These are phyloP conservation scores for Hyperoodon ampullatus DNA, from an alignment of 2,113 vertebrate genomes.

Conservation along the genomic window DNA sequence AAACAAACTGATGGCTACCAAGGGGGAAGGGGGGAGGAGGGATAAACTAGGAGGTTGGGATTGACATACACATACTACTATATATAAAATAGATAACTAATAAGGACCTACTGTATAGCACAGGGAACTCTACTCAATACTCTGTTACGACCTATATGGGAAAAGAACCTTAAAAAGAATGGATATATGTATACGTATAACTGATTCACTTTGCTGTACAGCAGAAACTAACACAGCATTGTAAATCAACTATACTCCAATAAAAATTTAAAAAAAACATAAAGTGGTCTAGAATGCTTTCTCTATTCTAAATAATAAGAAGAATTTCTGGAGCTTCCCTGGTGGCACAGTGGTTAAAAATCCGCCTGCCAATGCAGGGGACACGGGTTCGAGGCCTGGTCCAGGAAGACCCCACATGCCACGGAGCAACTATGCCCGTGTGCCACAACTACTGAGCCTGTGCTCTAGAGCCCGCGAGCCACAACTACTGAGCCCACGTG, in stretches of 20 bases:
- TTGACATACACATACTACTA: not conserved
- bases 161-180: not conserved
- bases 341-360: too few species aligned
- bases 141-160: not conserved
- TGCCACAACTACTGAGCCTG: too few species aligned
- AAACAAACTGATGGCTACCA: not conserved
- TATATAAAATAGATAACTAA: not conserved
- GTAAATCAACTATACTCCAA: not conserved
- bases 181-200: accelerated
- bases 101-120: not conserved
- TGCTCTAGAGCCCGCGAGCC: too few species aligned
- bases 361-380: too few species aligned
- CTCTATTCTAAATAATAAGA: too few species aligned
- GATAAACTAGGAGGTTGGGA: not conserved
- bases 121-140: not conserved
- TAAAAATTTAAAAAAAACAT: too few species aligned
- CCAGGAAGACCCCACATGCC: too few species aligned
- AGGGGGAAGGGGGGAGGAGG: not conserved
- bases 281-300: too few species aligned
- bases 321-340: too few species aligned
- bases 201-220: not conserved
- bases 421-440: too few species aligned
- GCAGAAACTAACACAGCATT: not conserved
- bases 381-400: too few species aligned
- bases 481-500: too few species aligned